Base-by-base conservation (phyloP, 2,797 vertebrate species). In the Dallia pectoralis region DNA sequence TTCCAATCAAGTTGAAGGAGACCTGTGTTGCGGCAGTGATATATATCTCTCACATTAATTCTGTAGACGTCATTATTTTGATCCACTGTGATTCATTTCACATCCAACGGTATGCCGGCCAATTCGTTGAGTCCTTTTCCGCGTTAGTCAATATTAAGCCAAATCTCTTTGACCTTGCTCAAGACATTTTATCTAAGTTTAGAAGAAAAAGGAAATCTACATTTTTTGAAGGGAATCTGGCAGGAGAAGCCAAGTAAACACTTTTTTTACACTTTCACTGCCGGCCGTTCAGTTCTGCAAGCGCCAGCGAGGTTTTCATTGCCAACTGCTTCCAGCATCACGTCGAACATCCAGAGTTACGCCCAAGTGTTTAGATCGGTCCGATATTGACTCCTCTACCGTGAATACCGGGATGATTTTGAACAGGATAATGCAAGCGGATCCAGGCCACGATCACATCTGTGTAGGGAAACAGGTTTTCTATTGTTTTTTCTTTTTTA, bases 321-420 rank as follows among this genome's bases (percentile, higher is more conserved):
- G 75, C 73, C 71, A 70, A 72, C 47, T 51, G 77, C 72, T 79
- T 63, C 51, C 40, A 66, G 74, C 76, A 65, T 33, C 74, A 69
- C 8, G 62, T 84, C 79, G 82, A 85, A 71, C 51, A n/a, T 18
- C 25, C 29, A 29, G 69, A 64, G 59, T 74, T 75, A 71, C 62
- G 19, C 65, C 32, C 65, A 78, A 71, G 62, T 77, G 68, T 76
- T 79, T 61, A 49, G 53, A 59, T 64, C 66, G 69, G 79, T 80
- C 72, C 44, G 64, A 73, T 79, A 86, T 82, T 73, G 85, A 87
- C 71, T 64, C 48, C 51, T 59, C 70, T 72, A 33, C 67, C 62
- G 68, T 75, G 78, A 83, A 83, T 77, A 68, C 65, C 72, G 30
- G 72, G 76, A 69, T 76, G 73, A 76, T 86, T 83, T 84, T 83